Percentiles rank a stretch among this genome's conserved stretches.
Evolutionary conservation across 1,140 invertebrate genomes (phyloP).

Genomic region (Drosophila fuyamai): DNA sequence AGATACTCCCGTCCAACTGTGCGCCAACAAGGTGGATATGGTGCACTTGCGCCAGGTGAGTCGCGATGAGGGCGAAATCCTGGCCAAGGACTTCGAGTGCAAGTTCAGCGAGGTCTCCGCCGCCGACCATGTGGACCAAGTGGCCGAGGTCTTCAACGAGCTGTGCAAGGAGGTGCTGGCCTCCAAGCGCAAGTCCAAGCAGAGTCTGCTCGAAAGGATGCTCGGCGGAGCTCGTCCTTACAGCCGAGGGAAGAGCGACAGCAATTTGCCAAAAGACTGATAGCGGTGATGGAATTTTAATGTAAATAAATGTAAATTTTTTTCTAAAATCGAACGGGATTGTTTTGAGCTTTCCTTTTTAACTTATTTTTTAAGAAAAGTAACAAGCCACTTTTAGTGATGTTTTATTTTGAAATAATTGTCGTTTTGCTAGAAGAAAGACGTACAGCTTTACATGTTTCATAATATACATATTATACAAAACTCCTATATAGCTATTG

Average conservation of each 20-base stretch:
- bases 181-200: constrained; percentile 92
- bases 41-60: constrained; percentile 95
- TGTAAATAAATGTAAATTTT: constrained; percentile 60
- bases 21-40: constrained; percentile 96
- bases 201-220: constrained; percentile 92
- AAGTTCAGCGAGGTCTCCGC: constrained; percentile 95
- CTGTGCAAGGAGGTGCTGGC: constrained; percentile 92
- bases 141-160: constrained; percentile 93
- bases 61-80: constrained; percentile 93
- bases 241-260: constrained; percentile 93
- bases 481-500: too few relatives aligned
- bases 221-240: constrained; percentile 90
- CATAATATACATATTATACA: too few relatives aligned
- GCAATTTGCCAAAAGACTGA: constrained; percentile 92
- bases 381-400: too few relatives aligned
- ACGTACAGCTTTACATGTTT: too few relatives aligned
- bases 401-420: too few relatives aligned
- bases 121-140: constrained; percentile 92
- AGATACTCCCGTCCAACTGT: constrained; percentile 88
- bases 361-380: neutral
- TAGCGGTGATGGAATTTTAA: constrained; percentile 22
- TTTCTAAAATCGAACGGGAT: constrained; percentile 3
- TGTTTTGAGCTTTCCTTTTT: too few relatives aligned
- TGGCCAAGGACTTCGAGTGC: constrained; percentile 94
- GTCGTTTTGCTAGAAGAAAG: too few relatives aligned